A percentile compares a stretch with the other conserved stretches of the same genome.
Evolutionary conservation across 2,797 vertebrate genomes (phyloP).

Genomic region (Sebastiscus albofasciatus): DNA sequence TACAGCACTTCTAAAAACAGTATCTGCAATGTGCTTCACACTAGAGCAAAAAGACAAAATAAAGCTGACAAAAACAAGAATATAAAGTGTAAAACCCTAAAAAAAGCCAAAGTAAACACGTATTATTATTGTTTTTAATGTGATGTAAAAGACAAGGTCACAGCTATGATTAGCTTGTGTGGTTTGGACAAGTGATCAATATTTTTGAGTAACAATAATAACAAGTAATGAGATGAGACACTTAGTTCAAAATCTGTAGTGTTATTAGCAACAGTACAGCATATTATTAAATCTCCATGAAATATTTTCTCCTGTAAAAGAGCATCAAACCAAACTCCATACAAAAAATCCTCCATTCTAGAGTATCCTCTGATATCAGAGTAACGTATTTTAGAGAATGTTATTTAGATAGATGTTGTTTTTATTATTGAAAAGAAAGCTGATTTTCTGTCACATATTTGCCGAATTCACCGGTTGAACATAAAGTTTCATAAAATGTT

Average conservation of each 20-base stretch:
- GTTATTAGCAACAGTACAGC: too few relatives aligned
- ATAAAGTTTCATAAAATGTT: neutral
- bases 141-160: neutral
- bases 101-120: neutral
- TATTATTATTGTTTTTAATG: neutral
- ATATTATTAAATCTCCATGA: neutral
- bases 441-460: accelerated
- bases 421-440: neutral
- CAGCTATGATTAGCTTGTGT: neutral
- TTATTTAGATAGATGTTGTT: neutral
- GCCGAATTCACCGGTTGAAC: neutral
- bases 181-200: neutral
- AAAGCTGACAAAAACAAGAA: neutral
- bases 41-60: too few relatives aligned
- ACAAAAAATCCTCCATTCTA: neutral
- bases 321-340: neutral
- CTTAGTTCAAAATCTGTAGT: too few relatives aligned
- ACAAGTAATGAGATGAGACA: neutral
- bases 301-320: accelerated
- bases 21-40: neutral
- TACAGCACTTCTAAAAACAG: neutral
- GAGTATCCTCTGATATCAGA: neutral
- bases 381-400: too few relatives aligned
- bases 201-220: neutral
- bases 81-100: neutral